Evolutionary conservation across 2,888 invertebrate species (phyloP), one percentile per base, ranked within the genome.

Genomic region (Leucophenga maculata): DNA sequence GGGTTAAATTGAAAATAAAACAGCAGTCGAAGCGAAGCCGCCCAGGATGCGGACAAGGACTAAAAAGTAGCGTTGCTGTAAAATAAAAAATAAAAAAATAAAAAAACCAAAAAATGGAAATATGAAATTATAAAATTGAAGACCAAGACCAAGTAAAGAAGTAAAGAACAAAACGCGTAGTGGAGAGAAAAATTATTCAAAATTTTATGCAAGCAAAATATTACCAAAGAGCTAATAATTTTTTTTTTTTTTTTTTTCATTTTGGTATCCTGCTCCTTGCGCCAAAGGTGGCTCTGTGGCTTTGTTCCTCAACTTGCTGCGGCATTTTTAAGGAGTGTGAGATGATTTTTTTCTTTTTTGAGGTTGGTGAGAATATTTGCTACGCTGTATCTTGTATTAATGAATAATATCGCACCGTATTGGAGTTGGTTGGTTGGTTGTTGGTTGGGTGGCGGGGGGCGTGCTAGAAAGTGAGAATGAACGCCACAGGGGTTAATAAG

Each of bases 401-500:
- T 85, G 86, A 85, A 86, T 85, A 85, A 86, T 83, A 86, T 79
- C 79, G 80, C 83, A 76, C 82, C 78, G 77, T 76, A 18, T 16
- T n/a, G 8, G 50, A 2, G 22, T 31, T 9, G 44, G 31, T 20
- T 13, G 57, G 20, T 69, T 77, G 82, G 76, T 46, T 2, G 46
- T 46, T n/a, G 14, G 46, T 2, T 1, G 1, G 46, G 26, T 3
- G 26, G 26, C 3, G 26, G 26, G 4, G n/a, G n/a, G n/a, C n/a
- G n/a, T 20, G 2, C 18, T n/a, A 54, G 11, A 13, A 31, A 26
- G 26, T 9, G 44, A 39, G 20, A 18, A 20, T 44, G 83, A 73
- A 77, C 86, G 85, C 86, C 81, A 84, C 84, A 81, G 86, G 86
- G 86, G 86, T 86, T 86, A 86, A 86, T 86, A 86, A 86, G 85